Percentiles rank a stretch among this genome's conserved stretches.
Conservation (phyloP, 2,797 vertebrate genomes). For the Chelmon rostratus region DNA sequence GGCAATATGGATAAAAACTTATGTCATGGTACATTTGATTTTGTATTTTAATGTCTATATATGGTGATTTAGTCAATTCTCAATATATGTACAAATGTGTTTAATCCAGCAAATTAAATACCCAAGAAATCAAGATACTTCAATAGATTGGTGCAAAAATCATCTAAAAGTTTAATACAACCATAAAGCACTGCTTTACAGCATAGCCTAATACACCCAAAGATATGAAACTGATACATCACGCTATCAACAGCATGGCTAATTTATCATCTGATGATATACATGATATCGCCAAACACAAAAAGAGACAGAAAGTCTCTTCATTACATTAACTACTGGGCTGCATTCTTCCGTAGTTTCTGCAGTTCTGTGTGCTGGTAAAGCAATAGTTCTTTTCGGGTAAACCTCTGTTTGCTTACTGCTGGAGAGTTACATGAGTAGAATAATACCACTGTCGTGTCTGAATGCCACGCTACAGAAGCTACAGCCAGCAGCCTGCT, state of each 20-base stretch:
- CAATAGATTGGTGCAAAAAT: background rate
- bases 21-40: slow-evolving; percentile 25
- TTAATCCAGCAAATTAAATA: background rate
- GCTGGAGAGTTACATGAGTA: background rate
- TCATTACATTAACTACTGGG: slow-evolving; percentile 21
- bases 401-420: background rate
- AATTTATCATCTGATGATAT: background rate
- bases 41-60: slow-evolving; percentile 11
- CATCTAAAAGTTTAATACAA: background rate
- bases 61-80: background rate
- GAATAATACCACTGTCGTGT: background rate
- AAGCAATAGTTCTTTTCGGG: background rate
- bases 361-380: slow-evolving; percentile 5
- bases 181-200: background rate
- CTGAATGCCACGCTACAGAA: background rate
- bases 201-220: background rate
- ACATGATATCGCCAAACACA: background rate
- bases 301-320: slow-evolving; percentile 13
- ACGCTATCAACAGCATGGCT: background rate
- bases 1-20: slow-evolving; percentile 8
- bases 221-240: background rate
- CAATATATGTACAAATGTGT: background rate
- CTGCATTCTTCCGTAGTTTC: slow-evolving; percentile 28
- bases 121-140: background rate
- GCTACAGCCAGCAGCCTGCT: background rate